Conservation (phyloP, 1,140 invertebrate genomes). For the Copidosoma floridanum region DNA sequence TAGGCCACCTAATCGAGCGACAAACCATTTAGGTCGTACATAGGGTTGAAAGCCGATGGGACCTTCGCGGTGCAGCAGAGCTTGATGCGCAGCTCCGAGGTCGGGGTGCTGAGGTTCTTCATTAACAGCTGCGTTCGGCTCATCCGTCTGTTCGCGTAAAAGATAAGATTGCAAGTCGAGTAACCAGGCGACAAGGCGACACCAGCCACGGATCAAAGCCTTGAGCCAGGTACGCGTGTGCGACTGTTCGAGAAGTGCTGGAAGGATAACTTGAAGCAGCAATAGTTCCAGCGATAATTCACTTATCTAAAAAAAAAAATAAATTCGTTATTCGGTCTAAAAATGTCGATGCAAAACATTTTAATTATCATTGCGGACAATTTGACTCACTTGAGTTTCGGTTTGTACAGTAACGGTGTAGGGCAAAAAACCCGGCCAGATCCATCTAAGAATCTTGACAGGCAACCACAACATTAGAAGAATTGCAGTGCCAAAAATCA, state of each 20-base stretch:
- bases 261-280: constrained; percentile 92
- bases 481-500: constrained; percentile 95
- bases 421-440: constrained; percentile 86
- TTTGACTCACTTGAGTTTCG: constrained; percentile 70
- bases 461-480: constrained; percentile 96
- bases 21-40: constrained; percentile 78
- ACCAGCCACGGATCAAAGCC: constrained; percentile 84
- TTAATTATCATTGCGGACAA: too few relatives aligned
- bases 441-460: constrained; percentile 79
- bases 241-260: constrained; percentile 92
- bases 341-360: constrained; percentile 54
- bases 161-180: constrained; percentile 88
- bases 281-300: constrained; percentile 93
- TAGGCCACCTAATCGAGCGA: constrained; percentile 72
- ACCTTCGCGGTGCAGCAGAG: constrained; percentile 74
- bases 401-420: constrained; percentile 83
- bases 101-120: constrained; percentile 59
- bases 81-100: constrained; percentile 80
- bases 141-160: constrained; percentile 65
- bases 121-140: constrained; percentile 51
- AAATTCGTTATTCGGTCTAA: constrained; percentile 53
- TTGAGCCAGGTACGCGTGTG: constrained; percentile 94
- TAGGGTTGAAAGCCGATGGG: constrained; percentile 87
- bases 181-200: constrained; percentile 78
- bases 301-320: constrained; percentile 60